Conservation (phyloP, 2,888 invertebrate genomes). For the Polymixis lichenea region DNA sequence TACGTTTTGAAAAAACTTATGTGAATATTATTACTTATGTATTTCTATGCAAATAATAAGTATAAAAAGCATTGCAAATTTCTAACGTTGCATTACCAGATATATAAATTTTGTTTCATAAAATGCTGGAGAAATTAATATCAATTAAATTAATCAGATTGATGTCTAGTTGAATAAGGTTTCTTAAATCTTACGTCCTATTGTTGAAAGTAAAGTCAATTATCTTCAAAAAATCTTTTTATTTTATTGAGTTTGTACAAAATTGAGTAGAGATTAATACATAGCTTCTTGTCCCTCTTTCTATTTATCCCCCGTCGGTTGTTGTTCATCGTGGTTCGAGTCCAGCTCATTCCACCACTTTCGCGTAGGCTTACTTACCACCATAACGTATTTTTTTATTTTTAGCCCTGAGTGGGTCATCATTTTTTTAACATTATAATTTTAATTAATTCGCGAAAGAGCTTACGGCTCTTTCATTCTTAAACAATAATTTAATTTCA, state of each 20-base stretch:
- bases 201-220: conserved; percentile 57
- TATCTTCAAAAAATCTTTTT: conserved; percentile 8
- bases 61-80: neutral
- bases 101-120: neutral
- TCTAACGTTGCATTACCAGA: neutral
- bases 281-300: conserved; percentile 17
- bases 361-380: neutral
- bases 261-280: conserved; percentile 22
- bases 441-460: conserved; percentile 13
- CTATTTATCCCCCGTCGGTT: conserved; percentile 1
- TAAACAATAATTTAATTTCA: conserved; percentile 12
- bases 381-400: neutral
- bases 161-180: conserved; percentile 17
- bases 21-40: neutral
- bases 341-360: conserved; percentile 16
- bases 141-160: conserved; percentile 16
- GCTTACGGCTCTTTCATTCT: conserved; percentile 1
- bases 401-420: conserved; percentile 14
- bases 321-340: conserved; percentile 4
- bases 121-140: neutral
- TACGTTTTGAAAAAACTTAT: neutral
- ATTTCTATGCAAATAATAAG: neutral
- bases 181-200: conserved; percentile 22
- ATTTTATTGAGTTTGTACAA: conserved; percentile 39
- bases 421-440: conserved; percentile 4